These are phyloP conservation scores for Pholis gunnellus DNA, from an alignment of 2,113 vertebrate species.

Conservation along the genomic window DNA sequence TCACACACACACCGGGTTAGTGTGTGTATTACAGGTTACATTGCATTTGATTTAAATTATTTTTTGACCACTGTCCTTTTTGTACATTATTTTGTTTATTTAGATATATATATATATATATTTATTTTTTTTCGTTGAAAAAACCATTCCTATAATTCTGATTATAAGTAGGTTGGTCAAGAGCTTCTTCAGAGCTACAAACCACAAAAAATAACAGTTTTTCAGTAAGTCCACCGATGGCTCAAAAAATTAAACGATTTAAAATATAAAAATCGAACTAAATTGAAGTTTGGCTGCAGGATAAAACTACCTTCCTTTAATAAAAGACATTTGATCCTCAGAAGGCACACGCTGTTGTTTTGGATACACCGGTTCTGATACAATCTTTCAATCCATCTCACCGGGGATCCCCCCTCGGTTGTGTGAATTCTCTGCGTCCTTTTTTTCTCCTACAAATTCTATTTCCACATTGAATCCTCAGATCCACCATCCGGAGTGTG, in stretches of 20 bases:
- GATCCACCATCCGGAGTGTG: slow-evolving; percentile 19
- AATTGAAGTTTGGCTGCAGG: neutral
- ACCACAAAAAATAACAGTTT: neutral
- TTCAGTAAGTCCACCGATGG: neutral
- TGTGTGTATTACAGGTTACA: neutral
- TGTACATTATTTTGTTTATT: neutral
- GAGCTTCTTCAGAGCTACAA: neutral
- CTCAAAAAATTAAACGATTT: neutral
- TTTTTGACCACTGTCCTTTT: neutral
- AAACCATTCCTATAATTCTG: neutral
- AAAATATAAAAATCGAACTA: too few species aligned
- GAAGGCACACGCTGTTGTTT: neutral
- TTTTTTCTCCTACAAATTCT: slow-evolving; percentile 12
- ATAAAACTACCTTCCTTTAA: neutral
- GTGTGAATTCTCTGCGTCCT: neutral
- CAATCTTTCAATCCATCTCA: neutral
- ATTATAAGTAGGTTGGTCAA: neutral
- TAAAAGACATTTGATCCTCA: neutral
- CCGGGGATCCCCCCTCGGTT: neutral
- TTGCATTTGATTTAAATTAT: rapidly evolving
- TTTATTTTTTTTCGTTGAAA: neutral
- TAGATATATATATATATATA: neutral
- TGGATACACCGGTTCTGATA: neutral
- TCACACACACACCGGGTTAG: too few species aligned
- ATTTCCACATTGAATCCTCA: neutral